These are phyloP conservation scores for Chesias legatella DNA, from an alignment of 2,888 invertebrate genomes.

Conservation along the genomic window DNA sequence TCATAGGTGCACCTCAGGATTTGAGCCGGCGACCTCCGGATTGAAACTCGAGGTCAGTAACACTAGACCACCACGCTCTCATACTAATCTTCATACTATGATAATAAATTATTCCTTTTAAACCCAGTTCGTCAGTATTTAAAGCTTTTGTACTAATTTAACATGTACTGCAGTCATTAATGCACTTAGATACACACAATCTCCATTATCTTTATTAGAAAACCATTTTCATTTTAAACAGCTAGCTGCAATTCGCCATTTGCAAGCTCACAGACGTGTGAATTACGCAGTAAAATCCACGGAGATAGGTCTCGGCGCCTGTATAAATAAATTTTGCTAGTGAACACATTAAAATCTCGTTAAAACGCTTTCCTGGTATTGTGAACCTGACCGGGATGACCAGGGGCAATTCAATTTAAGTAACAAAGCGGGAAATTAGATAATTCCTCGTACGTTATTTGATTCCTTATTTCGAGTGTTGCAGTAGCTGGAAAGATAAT, in stretches of 20 bases:
- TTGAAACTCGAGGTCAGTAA: too few species aligned
- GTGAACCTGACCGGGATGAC: slow-evolving; percentile 28
- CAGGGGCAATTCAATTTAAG: slow-evolving; percentile 27
- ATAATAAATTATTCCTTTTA: too few species aligned
- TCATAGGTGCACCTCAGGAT: too few species aligned
- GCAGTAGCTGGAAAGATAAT: slow-evolving; percentile 10
- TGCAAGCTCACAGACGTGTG: slow-evolving; percentile 25
- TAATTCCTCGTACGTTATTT: slow-evolving; percentile 15
- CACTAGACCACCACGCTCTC: too few species aligned
- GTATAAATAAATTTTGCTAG: slow-evolving; percentile 57
- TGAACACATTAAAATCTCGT: slow-evolving; percentile 69
- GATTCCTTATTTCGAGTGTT: slow-evolving; percentile 19
- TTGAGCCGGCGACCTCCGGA: too few species aligned
- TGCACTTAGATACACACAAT: too few species aligned
- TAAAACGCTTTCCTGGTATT: slow-evolving; percentile 54
- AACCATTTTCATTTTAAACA: too few species aligned
- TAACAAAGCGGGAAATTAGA: slow-evolving; percentile 18
- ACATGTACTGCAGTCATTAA: too few species aligned
- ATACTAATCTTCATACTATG: too few species aligned
- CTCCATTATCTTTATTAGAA: too few species aligned
- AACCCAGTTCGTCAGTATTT: too few species aligned
- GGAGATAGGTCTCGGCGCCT: slow-evolving; percentile 54
- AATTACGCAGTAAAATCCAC: slow-evolving; percentile 49
- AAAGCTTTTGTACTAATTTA: too few species aligned
- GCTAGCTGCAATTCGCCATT: slow-evolving; percentile 4